A percentile compares a stretch with the other conserved stretches of the same genome.
Conservation (phyloP, 2,888 invertebrate genomes). For the Hydrotaea cyrtoneurina region DNA sequence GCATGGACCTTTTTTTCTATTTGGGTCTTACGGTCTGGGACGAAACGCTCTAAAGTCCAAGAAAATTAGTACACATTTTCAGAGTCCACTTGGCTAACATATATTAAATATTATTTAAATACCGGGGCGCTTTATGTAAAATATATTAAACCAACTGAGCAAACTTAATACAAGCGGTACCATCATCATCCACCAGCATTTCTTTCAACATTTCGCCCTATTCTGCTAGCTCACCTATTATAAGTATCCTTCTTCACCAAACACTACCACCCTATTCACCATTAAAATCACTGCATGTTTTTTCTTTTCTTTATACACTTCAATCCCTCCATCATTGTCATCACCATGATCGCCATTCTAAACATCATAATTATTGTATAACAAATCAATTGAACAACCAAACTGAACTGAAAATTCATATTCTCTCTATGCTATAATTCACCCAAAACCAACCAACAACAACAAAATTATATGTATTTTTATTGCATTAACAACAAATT, state of each 20-base stretch:
- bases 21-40: no score
- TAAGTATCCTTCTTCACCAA: no score
- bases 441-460: slow-evolving; percentile 49
- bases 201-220: no score
- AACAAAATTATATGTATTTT: slow-evolving; percentile 58
- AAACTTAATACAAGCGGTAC: no score
- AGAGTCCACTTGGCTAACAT: no score
- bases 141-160: no score
- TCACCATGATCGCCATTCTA: background rate
- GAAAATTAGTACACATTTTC: no score
- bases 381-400: slow-evolving; percentile 9
- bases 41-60: no score
- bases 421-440: slow-evolving; percentile 57
- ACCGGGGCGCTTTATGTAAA: no score
- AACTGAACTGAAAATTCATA: slow-evolving; percentile 43
- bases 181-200: no score
- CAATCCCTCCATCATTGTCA: slow-evolving; percentile 6
- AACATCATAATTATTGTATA: background rate
- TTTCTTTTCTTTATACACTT: slow-evolving; percentile 11
- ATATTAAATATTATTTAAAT: no score
- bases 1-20: no score
- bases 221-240: background rate
- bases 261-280: background rate
- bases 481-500: slow-evolving; percentile 59
- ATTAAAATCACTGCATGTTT: slow-evolving; percentile 17